Base-by-base conservation (phyloP, 2,888 invertebrate species). In the Drosophila eohydei region DNA sequence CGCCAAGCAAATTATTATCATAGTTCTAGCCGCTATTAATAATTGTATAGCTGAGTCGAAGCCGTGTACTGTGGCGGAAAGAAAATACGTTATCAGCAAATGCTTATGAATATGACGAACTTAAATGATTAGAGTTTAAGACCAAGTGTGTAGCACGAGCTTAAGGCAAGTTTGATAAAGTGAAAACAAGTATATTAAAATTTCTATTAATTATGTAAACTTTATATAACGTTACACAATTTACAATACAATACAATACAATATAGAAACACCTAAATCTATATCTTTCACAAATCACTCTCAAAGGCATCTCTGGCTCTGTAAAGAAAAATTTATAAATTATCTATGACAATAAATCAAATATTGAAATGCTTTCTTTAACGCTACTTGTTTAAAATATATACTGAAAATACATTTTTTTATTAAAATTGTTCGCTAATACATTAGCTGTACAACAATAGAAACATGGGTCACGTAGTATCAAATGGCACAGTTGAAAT, bases 1-100 rank as follows among this genome's bases (percentile, higher is more conserved):
- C 43, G 11, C n/a, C 56, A 57, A 34, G 56, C 43, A 44, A 30
- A 21, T 30, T 34, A n/a, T 65, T 55, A 71, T 32, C 84, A 78
- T 84, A 52, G 44, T 63, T 40, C 3, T 21, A 16, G 32, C 41
- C 51, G 34, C 26, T 54, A 14, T 38, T 16, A 38, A 32, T 46
- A 14, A 48, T 4, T 28, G 6, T 63, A 3, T 38, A 6, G 14
- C 7, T 14, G 12, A 14, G 11, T 11, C 14, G 28, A 4, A 11
- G 21, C 14, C 2, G 14, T 28, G 6, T 14, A 9, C 52, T 58
- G 34, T 41, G 36, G 21, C 28, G 44, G 36, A 38, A 54, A 30
- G 26, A 43, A 36, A 44, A 40, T n/a, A 26, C 14, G 7, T 36
- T 14, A 46, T 50, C 50, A 32, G 4, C 21, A 28, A 38, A 50